These are phyloP conservation scores for Gymnogyps californianus DNA, from an alignment of 2,113 vertebrate genomes.

Conservation along the genomic window DNA sequence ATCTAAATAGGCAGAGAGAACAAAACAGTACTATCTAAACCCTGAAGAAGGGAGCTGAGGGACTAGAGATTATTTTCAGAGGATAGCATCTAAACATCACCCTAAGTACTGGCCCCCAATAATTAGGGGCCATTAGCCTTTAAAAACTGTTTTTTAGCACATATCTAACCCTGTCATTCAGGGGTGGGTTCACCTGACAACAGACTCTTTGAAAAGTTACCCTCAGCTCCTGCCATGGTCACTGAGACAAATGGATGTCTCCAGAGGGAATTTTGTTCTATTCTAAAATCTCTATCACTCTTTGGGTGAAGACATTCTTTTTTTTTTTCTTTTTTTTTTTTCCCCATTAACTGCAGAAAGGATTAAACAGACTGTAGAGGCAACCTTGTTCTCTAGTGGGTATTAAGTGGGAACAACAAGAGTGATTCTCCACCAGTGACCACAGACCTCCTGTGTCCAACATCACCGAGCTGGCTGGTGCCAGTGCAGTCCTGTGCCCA, in stretches of 20 bases:
- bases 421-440: neutral
- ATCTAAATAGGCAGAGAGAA: neutral
- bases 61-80: neutral
- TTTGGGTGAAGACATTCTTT: neutral
- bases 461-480: neutral
- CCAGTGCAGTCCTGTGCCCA: neutral
- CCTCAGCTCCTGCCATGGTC: neutral
- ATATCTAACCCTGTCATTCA: neutral
- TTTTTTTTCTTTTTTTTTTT: neutral
- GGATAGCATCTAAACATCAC: neutral
- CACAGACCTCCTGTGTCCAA: neutral
- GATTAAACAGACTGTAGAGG: neutral
- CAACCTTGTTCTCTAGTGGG: neutral
- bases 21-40: neutral
- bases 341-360: neutral
- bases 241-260: neutral
- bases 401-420: neutral
- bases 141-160: neutral
- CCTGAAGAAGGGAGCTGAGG: neutral
- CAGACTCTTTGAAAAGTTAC: neutral
- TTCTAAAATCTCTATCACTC: neutral
- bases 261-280: neutral
- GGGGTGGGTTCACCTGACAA: neutral
- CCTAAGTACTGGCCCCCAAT: neutral
- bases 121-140: neutral